Evolutionary conservation across 2,888 invertebrate genomes (phyloP), one percentile per base, ranked within the genome.

Genomic region (Tipula unca): DNA sequence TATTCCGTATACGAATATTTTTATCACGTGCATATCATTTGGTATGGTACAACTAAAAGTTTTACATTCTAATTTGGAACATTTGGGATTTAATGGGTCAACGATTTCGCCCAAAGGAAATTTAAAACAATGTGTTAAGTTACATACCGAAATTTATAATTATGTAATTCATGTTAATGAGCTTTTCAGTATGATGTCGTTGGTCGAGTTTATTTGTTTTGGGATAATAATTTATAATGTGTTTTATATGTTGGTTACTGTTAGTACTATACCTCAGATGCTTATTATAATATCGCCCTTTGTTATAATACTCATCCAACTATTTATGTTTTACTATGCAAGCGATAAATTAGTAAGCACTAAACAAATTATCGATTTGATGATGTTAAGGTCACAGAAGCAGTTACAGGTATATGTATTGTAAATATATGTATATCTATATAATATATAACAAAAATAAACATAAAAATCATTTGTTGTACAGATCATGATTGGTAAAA

Each of bases 311-410:
- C 6, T 87, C 8, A 54, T 85, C 54, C 86, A 87, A 83, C 84
- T 90, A 0, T 90, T 88, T 86, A 89, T 89, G n/a, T 89, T 89
- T 42, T 90, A 90, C 86, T 90, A 89, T 88, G 88, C 89, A 36
- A 90, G 90, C 85, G 89, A 90, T 87, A 89, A 90, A 85, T 86
- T 90, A 86, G 86, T 88, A 86, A 88, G 87, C 29, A 88, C 89
- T 86, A 89, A 88, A 39, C 89, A 87, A 87, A 88, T 88, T 85
- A 86, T 90, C 82, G 86, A 89, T 86, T 87, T 90, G 82, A 89
- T 90, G 87, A 87, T 89, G 82, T 88, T 88, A 87, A 88, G 89
- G 4, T 89, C 90, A 3, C 90, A 90, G 87, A 88, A 86, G 14
- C 89, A 89, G 36, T 87, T 90, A 86, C 87, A 88, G 88, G 90